Evolutionary conservation across 2,797 vertebrate genomes (phyloP).

Genomic region (Gambusia yucatana): DNA sequence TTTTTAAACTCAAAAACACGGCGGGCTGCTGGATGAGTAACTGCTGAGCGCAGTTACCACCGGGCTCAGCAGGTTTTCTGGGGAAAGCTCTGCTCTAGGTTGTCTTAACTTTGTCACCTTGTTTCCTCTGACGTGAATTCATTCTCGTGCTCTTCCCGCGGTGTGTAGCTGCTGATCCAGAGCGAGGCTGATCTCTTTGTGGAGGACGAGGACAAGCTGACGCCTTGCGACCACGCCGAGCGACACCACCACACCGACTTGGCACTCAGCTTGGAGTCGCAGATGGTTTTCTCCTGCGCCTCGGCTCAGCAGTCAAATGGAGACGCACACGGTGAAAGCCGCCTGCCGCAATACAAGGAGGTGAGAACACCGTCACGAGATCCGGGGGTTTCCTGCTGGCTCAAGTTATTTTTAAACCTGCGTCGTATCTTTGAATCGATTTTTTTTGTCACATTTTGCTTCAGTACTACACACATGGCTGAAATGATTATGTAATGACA

Average conservation of each 20-base stretch:
- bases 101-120: constrained; percentile 20
- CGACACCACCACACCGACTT: constrained; percentile 97
- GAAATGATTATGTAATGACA: neutral
- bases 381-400: constrained; percentile 45
- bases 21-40: too few relatives aligned
- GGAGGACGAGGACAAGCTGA: constrained; percentile 97
- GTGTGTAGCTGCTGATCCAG: constrained; percentile 90
- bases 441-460: neutral
- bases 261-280: constrained; percentile 97
- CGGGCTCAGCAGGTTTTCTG: too few relatives aligned
- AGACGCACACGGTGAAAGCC: constrained; percentile 91
- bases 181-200: constrained; percentile 95
- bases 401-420: constrained; percentile 36
- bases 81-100: too few relatives aligned
- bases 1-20: too few relatives aligned
- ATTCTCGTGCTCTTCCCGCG: neutral
- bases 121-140: neutral
- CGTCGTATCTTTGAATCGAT: constrained; percentile 6
- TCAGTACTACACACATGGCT: neutral
- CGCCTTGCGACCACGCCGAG: constrained; percentile 97
- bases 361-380: constrained; percentile 70
- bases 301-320: constrained; percentile 67
- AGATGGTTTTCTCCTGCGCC: constrained; percentile 95
- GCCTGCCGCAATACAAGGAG: constrained; percentile 94
- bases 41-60: too few relatives aligned